These are phyloP conservation scores for Prunella himalayana DNA, from an alignment of 2,113 vertebrate species.

Conservation along the genomic window DNA sequence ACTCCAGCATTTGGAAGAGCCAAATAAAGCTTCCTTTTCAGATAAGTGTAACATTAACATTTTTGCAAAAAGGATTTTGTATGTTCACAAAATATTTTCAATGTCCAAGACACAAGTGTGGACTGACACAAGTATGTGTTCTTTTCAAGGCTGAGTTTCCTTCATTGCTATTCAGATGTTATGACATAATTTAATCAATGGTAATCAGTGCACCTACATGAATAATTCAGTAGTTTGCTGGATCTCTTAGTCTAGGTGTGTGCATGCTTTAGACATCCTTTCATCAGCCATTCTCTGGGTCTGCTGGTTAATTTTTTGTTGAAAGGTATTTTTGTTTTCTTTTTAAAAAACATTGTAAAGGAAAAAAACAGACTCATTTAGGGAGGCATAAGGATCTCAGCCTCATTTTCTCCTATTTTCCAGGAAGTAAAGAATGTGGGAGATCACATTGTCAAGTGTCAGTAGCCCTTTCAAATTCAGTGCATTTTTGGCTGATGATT, in stretches of 20 bases:
- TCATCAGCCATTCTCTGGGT: neutral
- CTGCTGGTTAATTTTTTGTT: neutral
- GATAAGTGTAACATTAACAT: neutral
- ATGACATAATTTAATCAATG: neutral
- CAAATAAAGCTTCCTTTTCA: neutral
- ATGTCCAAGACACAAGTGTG: neutral
- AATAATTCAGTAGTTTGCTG: neutral
- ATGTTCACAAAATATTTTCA: neutral
- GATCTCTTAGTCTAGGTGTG: neutral
- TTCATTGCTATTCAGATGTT: neutral
- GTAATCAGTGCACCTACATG: neutral
- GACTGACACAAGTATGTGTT: neutral
- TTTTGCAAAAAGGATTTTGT: neutral
- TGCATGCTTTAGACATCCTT: neutral
- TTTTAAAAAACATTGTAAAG: neutral
- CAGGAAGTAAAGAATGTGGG: neutral
- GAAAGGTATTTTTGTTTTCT: neutral
- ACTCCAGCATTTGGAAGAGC: neutral
- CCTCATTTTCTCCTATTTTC: neutral
- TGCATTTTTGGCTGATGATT: neutral
- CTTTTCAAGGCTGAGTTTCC: neutral
- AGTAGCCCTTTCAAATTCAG: neutral
- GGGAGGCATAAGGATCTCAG: neutral
- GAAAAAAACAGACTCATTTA: neutral
- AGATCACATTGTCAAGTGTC: neutral